Percentiles rank a stretch among this genome's conserved stretches.
phyloP scores from a whole-genome alignment of 2,797 vertebrate genomes.

The Spinus olivaceus region DNA sequence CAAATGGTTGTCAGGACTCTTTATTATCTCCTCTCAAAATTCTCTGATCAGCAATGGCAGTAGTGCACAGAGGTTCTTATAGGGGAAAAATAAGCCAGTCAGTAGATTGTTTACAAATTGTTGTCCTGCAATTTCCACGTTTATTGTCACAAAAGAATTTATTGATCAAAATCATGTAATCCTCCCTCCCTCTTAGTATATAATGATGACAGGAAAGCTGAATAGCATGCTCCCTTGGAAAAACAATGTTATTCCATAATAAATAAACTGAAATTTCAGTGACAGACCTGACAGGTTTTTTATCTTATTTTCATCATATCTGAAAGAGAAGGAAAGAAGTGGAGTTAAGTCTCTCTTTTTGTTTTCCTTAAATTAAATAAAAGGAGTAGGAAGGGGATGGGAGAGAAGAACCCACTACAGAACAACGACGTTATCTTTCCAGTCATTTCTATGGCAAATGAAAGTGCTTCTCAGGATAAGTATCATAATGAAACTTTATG shows the following conservation, averaged over 20 bases:
- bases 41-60: background rate
- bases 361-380: constrained; percentile 32
- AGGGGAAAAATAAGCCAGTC: background rate
- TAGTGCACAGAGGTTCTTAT: background rate
- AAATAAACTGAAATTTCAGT: constrained; percentile 59
- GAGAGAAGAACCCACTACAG: background rate
- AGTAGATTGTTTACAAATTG: background rate
- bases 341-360: background rate
- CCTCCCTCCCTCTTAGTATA: background rate
- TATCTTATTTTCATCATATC: constrained; percentile 47
- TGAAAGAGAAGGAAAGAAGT: background rate
- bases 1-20: constrained; percentile 5
- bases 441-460: background rate
- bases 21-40: background rate
- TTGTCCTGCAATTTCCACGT: constrained; percentile 26
- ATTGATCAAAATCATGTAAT: background rate
- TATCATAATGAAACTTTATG: constrained; percentile 20
- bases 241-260: constrained; percentile 53
- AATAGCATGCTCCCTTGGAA: constrained; percentile 20
- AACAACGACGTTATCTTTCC: background rate
- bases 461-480: constrained; percentile 32
- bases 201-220: constrained; percentile 16
- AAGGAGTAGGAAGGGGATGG: background rate
- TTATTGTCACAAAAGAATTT: constrained; percentile 6
- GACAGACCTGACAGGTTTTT: constrained; percentile 38